These are phyloP conservation scores for Nomada ruficornis DNA, from an alignment of 2,888 invertebrate species.

Conservation along the genomic window DNA sequence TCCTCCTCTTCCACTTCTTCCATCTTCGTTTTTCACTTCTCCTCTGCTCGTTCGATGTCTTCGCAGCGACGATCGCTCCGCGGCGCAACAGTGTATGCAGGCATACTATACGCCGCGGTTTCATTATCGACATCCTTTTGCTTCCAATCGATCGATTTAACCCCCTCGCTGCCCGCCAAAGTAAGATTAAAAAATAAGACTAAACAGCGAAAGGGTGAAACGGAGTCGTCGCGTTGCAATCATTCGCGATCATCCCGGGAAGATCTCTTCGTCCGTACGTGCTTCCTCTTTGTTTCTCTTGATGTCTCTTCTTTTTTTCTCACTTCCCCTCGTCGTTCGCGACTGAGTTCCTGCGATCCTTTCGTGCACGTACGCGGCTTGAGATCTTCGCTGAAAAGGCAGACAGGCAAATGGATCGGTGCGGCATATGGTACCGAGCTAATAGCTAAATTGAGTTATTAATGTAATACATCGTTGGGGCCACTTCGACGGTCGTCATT, in stretches of 20 bases:
- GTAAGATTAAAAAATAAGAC: no score
- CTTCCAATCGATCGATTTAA: background rate
- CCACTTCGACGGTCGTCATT: conserved; percentile 22
- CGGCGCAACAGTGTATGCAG: background rate
- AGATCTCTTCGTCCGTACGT: background rate
- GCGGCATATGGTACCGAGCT: conserved; percentile 25
- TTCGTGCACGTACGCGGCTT: background rate
- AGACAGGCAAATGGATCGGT: conserved; percentile 22
- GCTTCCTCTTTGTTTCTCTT: background rate
- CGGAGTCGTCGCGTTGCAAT: background rate
- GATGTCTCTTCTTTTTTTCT: background rate
- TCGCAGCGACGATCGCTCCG: conserved; percentile 7
- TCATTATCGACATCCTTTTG: background rate
- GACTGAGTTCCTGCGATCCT: background rate
- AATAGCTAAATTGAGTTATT: conserved; percentile 51
- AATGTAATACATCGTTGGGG: conserved; percentile 38
- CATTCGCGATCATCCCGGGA: background rate
- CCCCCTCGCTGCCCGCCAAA: no score
- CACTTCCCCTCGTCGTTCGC: no score
- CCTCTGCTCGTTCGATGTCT: conserved; percentile 18
- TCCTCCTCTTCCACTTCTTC: conserved; percentile 43
- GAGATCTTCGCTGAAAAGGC: background rate
- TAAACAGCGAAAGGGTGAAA: no score
- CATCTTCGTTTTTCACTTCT: conserved; percentile 39
- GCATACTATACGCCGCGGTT: background rate